Conservation (phyloP, 2,113 vertebrate species). For the Oncorhynchus mykiss region DNA sequence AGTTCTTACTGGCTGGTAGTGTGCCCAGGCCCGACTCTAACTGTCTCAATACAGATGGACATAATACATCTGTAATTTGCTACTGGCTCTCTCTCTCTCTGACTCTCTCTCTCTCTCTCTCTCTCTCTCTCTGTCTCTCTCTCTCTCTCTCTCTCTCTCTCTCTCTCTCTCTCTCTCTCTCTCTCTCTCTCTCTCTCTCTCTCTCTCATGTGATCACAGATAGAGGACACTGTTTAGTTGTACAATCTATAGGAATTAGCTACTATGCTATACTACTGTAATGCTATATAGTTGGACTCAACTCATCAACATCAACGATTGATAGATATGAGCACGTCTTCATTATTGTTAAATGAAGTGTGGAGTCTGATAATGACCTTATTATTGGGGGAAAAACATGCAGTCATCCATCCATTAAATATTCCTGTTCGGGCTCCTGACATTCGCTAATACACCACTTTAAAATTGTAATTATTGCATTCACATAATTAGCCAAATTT, state of each 20-base stretch:
- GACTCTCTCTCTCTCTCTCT: not conserved
- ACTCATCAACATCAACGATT: not conserved
- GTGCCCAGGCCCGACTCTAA: not conserved
- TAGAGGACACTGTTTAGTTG: no score
- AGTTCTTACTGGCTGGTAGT: not conserved
- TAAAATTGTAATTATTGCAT: slow-evolving; percentile 14
- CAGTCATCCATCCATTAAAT: no score
- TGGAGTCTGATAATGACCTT: no score
- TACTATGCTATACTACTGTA: not conserved
- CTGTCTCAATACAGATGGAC: no score
- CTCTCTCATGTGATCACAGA: not conserved
- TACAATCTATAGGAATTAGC: not conserved
- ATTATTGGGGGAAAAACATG: no score
- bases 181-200: not conserved
- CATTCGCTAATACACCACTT: slow-evolving; percentile 9
- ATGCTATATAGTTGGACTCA: not conserved
- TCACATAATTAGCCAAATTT: slow-evolving; percentile 48
- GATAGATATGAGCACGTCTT: no score
- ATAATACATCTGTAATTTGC: no score
- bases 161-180: not conserved
- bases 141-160: not conserved
- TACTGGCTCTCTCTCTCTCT: not conserved
- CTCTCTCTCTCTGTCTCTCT: not conserved
- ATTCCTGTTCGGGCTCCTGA: not conserved
- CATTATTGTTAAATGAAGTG: no score